Percentiles rank a stretch among this genome's conserved stretches.
phyloP scores from a whole-genome alignment of 2,888 invertebrate species.

The Drosophila pullipes region DNA sequence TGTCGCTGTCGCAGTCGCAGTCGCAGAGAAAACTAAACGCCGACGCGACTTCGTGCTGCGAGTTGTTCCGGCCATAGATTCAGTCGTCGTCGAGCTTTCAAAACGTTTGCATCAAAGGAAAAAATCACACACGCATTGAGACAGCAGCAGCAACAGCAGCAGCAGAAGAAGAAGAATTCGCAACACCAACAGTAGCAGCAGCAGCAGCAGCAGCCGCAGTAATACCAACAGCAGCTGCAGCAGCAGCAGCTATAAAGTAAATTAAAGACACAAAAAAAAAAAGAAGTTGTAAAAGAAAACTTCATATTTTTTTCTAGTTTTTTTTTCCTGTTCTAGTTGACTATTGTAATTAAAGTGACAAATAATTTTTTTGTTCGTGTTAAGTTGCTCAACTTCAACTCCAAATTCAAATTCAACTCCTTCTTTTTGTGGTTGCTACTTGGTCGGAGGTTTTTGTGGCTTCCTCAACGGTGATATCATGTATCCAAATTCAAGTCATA shows the following conservation, averaged over 20 bases:
- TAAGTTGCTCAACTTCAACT: constrained; percentile 5
- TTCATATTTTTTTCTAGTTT: constrained; percentile 21
- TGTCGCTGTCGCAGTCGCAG: constrained; percentile 34
- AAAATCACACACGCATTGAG: constrained; percentile 43
- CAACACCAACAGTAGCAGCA: constrained; percentile 47
- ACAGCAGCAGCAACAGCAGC: constrained; percentile 41
- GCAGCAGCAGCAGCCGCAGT: constrained; percentile 49
- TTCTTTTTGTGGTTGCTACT: constrained; percentile 18
- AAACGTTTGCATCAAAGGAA: constrained; percentile 82
- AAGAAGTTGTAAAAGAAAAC: background rate
- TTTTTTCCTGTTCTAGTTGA: constrained; percentile 10
- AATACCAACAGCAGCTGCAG: constrained; percentile 37
- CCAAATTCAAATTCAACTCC: constrained; percentile 5
- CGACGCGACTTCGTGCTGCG: constrained; percentile 69
- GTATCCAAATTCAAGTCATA: constrained; percentile 53
- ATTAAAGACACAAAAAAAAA: constrained; percentile 12
- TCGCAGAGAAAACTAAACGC: constrained; percentile 22
- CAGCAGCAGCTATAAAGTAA: constrained; percentile 46
- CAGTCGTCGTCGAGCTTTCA: constrained; percentile 86
- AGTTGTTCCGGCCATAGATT: constrained; percentile 71
- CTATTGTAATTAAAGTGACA: constrained; percentile 43
- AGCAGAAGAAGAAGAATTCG: constrained; percentile 51
- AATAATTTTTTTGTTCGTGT: constrained; percentile 27
- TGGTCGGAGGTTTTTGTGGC: constrained; percentile 66
- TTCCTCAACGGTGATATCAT: constrained; percentile 78